Conservation (phyloP, 2,888 invertebrate species). For the Onthophagus sagittarius region DNA sequence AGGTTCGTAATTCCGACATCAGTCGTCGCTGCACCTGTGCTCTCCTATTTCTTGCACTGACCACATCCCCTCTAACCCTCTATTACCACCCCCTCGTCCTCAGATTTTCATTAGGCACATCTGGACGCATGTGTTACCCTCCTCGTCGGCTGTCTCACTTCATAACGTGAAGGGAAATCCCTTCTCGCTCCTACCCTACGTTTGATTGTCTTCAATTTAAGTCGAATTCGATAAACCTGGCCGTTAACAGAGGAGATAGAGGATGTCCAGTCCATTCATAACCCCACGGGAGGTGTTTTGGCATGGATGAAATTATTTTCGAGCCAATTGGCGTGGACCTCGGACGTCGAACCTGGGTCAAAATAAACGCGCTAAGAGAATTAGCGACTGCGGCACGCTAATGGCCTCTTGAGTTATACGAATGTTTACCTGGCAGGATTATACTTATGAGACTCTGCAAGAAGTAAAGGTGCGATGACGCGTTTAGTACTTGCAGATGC, state of each 20-base stretch:
- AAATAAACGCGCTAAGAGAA: background rate
- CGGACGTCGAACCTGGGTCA: background rate
- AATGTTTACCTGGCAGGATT: constrained; percentile 30
- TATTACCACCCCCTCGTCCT: constrained; percentile 35
- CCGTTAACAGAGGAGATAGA: too few species aligned
- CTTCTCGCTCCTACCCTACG: background rate
- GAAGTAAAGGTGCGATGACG: background rate
- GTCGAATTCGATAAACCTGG: background rate
- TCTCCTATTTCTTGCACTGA: constrained; percentile 35
- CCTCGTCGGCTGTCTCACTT: background rate
- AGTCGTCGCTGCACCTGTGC: constrained; percentile 34
- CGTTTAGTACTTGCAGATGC: background rate
- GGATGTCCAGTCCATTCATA: background rate
- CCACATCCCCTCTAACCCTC: constrained; percentile 34
- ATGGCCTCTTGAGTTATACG: constrained; percentile 8
- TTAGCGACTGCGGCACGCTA: background rate
- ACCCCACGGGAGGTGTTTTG: background rate
- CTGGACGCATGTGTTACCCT: constrained; percentile 36
- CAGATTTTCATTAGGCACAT: constrained; percentile 40
- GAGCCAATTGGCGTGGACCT: background rate
- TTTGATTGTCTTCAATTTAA: background rate
- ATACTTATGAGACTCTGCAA: constrained; percentile 16
- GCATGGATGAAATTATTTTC: background rate
- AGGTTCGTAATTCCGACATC: constrained; percentile 7
- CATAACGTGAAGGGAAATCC: background rate